Base-by-base conservation (phyloP, 1,140 invertebrate species). In the Bilobella aurantiaca region DNA sequence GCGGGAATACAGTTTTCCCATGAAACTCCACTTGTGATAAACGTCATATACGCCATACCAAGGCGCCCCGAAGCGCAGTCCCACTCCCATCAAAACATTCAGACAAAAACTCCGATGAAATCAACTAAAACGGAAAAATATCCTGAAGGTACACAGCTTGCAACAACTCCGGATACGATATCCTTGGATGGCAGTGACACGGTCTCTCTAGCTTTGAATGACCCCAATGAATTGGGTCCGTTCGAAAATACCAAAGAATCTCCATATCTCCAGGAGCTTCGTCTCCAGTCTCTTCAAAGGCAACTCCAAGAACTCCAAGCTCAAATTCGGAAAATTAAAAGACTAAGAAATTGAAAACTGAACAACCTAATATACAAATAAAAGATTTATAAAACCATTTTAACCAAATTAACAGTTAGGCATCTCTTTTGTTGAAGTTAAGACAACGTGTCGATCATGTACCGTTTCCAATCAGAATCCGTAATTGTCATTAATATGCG, bases 171-270 rank as follows among this genome's bases (percentile, higher is more conserved):
- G n/a, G n/a, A n/a, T n/a, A n/a, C n/a, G n/a, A n/a, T 23, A 5
- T 8, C n/a, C 53, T 25, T 42, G 8, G 25, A 37, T 62, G 49
- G 25, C n/a, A n/a, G n/a, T 53, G 49, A 53, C 49, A 53, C 49
- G 5, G 49, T 58, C 25, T 25, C 58, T 16, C 21, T 30, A 21
- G 1, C 46, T 23, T 8, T 16, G 14, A 29, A 16, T 16, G 53
- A 56, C 42, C 21, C 16, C 57, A 1, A 27, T 3, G 27, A 28
- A 63, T 23, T 46, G 18, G 32, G 2, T 18, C 37, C 63, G 2
- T 64, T 64, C 37, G 47, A 32, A 8, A 68, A 68, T 32, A 29
- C 34, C 37, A 68, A 68, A 31, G 66, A 68, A 37, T 68, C 66
- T 49, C 62, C 62, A 14, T 64, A 60, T 25, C 42, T 68, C 18